phyloP scores from a whole-genome alignment of 1,140 invertebrate genomes.

The Liolophura sinensis region DNA sequence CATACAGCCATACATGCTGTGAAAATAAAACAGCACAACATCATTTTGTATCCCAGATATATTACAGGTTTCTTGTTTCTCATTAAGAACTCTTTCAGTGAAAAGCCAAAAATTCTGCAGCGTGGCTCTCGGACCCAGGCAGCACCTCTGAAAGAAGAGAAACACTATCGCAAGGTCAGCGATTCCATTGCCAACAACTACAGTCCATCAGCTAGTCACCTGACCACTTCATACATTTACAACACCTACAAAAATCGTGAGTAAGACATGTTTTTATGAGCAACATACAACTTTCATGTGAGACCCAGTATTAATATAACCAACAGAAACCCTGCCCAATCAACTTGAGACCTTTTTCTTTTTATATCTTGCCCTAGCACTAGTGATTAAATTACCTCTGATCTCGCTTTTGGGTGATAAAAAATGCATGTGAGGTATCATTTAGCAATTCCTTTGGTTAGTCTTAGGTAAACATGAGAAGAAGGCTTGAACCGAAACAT shows the following conservation, averaged over 20 bases:
- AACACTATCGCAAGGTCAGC: conserved; percentile 62
- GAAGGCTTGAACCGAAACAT: too few species aligned
- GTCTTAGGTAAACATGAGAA: too few species aligned
- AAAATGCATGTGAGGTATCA: too few species aligned
- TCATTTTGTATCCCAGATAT: too few species aligned
- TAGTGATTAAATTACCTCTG: too few species aligned
- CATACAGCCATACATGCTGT: too few species aligned
- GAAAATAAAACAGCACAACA: too few species aligned
- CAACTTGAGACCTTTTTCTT: neutral
- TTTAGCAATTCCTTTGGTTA: too few species aligned
- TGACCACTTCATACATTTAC: conserved; percentile 62
- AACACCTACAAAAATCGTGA: conserved; percentile 51
- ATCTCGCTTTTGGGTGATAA: too few species aligned
- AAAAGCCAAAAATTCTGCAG: conserved; percentile 51
- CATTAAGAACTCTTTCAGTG: conserved; percentile 51
- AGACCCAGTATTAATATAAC: neutral
- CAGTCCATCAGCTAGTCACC: conserved; percentile 61
- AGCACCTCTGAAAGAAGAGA: conserved; percentile 54
- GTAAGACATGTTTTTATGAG: conserved; percentile 3
- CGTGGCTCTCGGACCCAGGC: conserved; percentile 54
- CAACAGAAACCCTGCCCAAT: neutral
- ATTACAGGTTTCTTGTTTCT: conserved; percentile 3
- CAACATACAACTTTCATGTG: neutral
- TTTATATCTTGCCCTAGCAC: too few species aligned
- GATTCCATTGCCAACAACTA: conserved; percentile 69